Evolutionary conservation across 2,113 vertebrate genomes (phyloP).

Genomic region (Struthidea cinerea): DNA sequence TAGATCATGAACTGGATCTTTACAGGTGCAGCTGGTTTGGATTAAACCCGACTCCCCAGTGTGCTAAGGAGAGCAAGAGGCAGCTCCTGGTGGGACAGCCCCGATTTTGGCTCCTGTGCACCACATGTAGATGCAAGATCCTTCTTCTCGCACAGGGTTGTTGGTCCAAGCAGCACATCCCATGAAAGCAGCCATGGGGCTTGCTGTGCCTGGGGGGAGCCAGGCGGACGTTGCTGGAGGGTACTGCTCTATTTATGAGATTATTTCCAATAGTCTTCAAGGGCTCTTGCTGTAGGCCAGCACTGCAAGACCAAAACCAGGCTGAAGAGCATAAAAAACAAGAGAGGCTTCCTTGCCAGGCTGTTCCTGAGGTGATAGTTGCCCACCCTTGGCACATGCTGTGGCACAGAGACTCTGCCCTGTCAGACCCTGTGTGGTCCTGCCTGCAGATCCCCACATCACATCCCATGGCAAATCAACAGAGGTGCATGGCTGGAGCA

Average conservation of each 20-base stretch:
- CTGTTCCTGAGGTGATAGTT: not conserved
- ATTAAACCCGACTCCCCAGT: not conserved
- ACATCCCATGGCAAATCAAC: not conserved
- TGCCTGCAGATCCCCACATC: not conserved
- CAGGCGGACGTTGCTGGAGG: accelerated
- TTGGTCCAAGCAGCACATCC: not conserved
- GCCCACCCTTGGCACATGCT: not conserved
- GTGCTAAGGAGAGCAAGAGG: not conserved
- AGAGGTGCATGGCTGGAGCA: accelerated
- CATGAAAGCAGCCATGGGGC: not conserved
- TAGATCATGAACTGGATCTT: not conserved
- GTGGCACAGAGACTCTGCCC: not conserved
- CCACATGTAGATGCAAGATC: no score
- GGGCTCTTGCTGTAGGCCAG: not conserved
- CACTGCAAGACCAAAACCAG: not conserved
- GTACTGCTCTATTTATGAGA: accelerated
- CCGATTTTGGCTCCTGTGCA: not conserved
- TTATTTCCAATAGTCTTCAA: not conserved
- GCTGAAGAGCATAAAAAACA: not conserved
- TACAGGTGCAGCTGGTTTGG: not conserved
- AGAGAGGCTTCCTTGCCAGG: not conserved
- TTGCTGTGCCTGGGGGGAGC: not conserved
- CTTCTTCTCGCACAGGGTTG: not conserved
- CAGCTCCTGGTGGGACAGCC: not conserved
- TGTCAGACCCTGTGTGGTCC: accelerated